phyloP scores from a whole-genome alignment of 1,140 invertebrate genomes.

The Papilio dardanus region DNA sequence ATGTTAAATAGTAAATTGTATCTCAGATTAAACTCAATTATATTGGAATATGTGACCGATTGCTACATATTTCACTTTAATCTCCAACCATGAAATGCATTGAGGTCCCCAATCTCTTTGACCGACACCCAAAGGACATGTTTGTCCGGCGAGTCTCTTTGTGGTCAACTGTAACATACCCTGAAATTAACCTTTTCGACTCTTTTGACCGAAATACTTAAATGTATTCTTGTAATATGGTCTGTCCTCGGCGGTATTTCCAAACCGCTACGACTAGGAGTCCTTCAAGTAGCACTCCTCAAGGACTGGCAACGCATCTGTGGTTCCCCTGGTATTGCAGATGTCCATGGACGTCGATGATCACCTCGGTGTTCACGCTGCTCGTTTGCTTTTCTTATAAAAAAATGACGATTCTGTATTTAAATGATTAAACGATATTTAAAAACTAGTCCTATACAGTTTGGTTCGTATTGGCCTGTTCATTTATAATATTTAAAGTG shows the following conservation, averaged over 20 bases:
- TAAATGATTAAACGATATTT: neutral
- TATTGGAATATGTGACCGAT: neutral
- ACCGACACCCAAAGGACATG: neutral
- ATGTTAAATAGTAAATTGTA: too few relatives aligned
- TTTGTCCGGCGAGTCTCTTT: neutral
- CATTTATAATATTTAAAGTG: neutral
- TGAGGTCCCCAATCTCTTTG: neutral
- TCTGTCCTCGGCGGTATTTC: too few relatives aligned
- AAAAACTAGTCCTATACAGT: too few relatives aligned
- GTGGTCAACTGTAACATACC: neutral
- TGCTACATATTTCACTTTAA: conserved; percentile 13
- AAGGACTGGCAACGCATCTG: too few relatives aligned
- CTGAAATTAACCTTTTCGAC: neutral
- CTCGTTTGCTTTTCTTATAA: too few relatives aligned
- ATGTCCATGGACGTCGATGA: too few relatives aligned
- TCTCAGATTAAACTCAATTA: too few relatives aligned
- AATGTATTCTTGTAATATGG: neutral
- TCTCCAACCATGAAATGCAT: conserved; percentile 12
- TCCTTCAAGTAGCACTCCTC: too few relatives aligned
- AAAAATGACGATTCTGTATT: neutral
- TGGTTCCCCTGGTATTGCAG: too few relatives aligned
- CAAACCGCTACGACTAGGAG: too few relatives aligned
- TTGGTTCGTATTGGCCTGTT: neutral
- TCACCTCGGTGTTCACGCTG: too few relatives aligned
- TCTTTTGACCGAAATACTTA: neutral